Evolutionary conservation across 2,888 invertebrate genomes (phyloP).

Genomic region (Electrophaes corylata): DNA sequence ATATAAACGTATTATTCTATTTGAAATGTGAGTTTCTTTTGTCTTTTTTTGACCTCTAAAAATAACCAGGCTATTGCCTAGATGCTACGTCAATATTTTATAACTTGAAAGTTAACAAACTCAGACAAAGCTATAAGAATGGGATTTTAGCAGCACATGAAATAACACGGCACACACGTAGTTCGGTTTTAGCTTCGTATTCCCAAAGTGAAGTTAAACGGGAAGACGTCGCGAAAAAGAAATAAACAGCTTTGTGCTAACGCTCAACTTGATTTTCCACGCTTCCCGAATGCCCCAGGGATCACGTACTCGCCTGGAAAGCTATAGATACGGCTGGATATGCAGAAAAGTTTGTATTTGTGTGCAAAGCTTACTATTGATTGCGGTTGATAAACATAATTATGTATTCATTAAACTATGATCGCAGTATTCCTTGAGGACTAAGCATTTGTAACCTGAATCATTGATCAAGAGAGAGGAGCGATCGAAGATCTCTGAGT

Average conservation of each 20-base stretch:
- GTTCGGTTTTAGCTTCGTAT: slow-evolving; percentile 37
- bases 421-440: too few relatives aligned
- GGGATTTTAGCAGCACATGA: slow-evolving; percentile 25
- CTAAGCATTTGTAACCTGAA: too few relatives aligned
- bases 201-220: slow-evolving; percentile 43
- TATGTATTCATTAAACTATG: too few relatives aligned
- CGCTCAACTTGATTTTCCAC: slow-evolving; percentile 51
- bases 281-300: slow-evolving; percentile 45
- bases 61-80: too few relatives aligned
- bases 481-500: too few relatives aligned
- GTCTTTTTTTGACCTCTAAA: too few relatives aligned
- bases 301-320: slow-evolving; percentile 31
- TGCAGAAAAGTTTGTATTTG: slow-evolving; percentile 52
- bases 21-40: too few relatives aligned
- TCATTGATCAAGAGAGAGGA: too few relatives aligned
- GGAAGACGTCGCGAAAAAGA: slow-evolving; percentile 46
- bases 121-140: slow-evolving; percentile 14
- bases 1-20: too few relatives aligned
- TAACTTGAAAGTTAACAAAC: neutral
- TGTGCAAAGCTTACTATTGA: slow-evolving; percentile 27
- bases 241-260: slow-evolving; percentile 52
- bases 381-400: too few relatives aligned
- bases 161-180: slow-evolving; percentile 28
- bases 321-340: slow-evolving; percentile 26
- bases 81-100: neutral